A percentile compares a stretch with the other conserved stretches of the same genome.
These are phyloP conservation scores for Tragelaphus imberbis DNA, from an alignment of 2,113 vertebrate species.

Conservation along the genomic window DNA sequence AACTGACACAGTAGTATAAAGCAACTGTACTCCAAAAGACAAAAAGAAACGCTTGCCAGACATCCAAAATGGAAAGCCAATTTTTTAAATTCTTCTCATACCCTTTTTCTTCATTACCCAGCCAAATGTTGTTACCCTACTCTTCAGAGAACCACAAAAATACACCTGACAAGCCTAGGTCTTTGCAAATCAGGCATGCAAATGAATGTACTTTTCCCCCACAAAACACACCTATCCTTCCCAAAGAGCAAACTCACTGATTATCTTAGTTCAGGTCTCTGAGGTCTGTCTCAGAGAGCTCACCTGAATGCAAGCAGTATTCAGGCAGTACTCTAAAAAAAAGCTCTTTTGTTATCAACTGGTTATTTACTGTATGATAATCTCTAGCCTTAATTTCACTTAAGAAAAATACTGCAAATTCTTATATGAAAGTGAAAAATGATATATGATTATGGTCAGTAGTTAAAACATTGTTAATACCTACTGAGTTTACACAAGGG, in stretches of 20 bases:
- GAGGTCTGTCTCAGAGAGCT: neutral
- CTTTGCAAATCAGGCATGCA: neutral
- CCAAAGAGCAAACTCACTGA: neutral
- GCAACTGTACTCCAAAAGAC: neutral
- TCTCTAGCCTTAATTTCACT: conserved; percentile 23
- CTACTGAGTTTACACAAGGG: neutral
- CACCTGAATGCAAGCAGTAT: neutral
- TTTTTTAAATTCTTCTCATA: neutral
- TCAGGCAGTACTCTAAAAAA: neutral
- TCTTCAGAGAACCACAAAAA: conserved; percentile 4
- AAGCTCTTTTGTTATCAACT: neutral
- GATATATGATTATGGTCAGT: neutral
- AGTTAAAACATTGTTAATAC: neutral
- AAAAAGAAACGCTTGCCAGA: neutral
- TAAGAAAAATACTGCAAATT: conserved; percentile 8
- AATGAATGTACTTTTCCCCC: neutral
- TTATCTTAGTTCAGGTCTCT: neutral
- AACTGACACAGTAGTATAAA: neutral
- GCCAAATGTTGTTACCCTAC: neutral
- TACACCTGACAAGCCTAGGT: neutral
- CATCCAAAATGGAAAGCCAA: neutral
- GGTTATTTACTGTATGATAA: neutral
- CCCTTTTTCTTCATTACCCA: neutral
- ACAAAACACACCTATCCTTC: neutral
- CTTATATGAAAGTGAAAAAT: neutral